phyloP scores from a whole-genome alignment of 2,888 invertebrate genomes.

The Gymnoscelis rufifasciata region DNA sequence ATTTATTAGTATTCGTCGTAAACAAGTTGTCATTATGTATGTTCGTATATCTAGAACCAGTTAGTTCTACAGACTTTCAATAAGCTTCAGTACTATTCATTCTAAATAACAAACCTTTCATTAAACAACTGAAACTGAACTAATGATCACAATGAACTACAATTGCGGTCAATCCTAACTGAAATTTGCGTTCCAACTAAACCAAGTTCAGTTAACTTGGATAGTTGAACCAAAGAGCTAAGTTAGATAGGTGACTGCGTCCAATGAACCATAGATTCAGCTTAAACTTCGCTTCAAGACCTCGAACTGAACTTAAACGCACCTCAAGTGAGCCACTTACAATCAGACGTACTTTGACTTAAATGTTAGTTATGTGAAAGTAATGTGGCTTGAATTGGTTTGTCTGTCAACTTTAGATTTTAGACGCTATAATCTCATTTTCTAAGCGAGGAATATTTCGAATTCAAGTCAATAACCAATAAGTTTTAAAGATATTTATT shows the following conservation, averaged over 20 bases:
- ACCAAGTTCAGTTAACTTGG: conserved; percentile 1
- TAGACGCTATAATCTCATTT: too few relatives aligned
- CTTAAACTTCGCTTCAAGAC: conserved; percentile 17
- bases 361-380: conserved; percentile 31
- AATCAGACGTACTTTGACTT: conserved; percentile 39
- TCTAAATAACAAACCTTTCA: not conserved
- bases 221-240: conserved; percentile 3
- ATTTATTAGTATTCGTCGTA: too few relatives aligned
- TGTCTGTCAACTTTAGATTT: too few relatives aligned
- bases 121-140: not conserved
- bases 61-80: too few relatives aligned
- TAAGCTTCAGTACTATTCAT: too few relatives aligned
- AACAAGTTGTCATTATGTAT: too few relatives aligned
- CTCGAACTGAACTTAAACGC: conserved; percentile 28
- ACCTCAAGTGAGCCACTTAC: conserved; percentile 41
- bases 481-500: too few relatives aligned
- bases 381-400: not conserved
- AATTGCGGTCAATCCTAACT: conserved; percentile 3
- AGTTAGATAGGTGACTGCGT: conserved; percentile 13
- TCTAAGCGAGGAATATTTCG: too few relatives aligned
- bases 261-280: conserved; percentile 20
- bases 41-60: too few relatives aligned
- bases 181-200: not conserved
- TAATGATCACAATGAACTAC: not conserved
- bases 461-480: too few relatives aligned